These are phyloP conservation scores for Drosophila heteroneura DNA, from an alignment of 2,888 invertebrate species.

Conservation along the genomic window DNA sequence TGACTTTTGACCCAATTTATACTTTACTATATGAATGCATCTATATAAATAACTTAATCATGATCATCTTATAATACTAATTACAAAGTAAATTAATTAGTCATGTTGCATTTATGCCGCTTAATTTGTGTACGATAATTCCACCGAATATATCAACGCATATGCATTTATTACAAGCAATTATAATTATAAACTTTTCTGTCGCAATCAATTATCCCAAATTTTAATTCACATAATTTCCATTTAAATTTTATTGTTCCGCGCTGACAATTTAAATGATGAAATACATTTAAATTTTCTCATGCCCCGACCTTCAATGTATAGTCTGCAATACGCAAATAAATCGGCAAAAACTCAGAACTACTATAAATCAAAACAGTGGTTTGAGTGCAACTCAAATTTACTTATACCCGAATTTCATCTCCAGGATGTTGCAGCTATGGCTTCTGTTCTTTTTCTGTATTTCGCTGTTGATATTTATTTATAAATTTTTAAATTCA, in stretches of 20 bases:
- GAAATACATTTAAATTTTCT: conserved; percentile 2
- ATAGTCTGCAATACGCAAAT: neutral
- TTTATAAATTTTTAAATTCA: conserved; percentile 21
- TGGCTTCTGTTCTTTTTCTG: neutral
- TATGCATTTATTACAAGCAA: conserved; percentile 42
- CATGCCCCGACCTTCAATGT: neutral
- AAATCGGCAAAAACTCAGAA: conserved; percentile 6
- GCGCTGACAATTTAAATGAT: conserved; percentile 14
- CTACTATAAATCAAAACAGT: conserved; percentile 52
- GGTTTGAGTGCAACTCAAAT: neutral
- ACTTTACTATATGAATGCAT: conserved; percentile 26
- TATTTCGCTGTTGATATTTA: neutral
- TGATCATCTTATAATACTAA: conserved; percentile 55
- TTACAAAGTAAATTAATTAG: conserved; percentile 73
- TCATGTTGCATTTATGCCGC: conserved; percentile 48
- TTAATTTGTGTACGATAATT: conserved; percentile 35
- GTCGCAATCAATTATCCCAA: conserved; percentile 46
- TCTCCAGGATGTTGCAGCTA: conserved; percentile 4
- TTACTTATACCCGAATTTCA: conserved; percentile 43
- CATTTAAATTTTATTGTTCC: conserved; percentile 7
- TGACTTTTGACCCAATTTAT: conserved; percentile 22
- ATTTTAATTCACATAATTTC: conserved; percentile 34
- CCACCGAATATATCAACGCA: conserved; percentile 11
- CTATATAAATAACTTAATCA: conserved; percentile 24
- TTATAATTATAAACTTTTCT: conserved; percentile 39